Base-by-base conservation (phyloP, 2,888 invertebrate genomes). In the Vesta saturnalis region DNA sequence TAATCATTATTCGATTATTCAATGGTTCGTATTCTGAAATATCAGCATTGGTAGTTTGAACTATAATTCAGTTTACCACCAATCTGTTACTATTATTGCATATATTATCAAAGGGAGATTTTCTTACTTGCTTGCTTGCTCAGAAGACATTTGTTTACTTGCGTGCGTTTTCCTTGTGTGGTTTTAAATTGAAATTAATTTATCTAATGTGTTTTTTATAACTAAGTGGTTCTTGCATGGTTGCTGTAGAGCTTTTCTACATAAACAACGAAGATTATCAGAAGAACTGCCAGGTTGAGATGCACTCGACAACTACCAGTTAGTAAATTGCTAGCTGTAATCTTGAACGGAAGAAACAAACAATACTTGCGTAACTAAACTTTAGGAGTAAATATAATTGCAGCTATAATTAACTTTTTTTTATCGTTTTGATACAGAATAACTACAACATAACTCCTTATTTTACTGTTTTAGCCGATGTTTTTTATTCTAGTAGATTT, bases 351-450 rank as follows among this genome's bases (percentile, higher is more conserved):
- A 72, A 71, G 72, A 74, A 74, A 78, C 77, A 78, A n/a, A n/a
- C 77, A 78, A 78, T 77, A 75, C 74, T 74, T 18, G 74, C 77
- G 77, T 78, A 76, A 77, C 69, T 78, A 77, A 78, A 77, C 78
- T 73, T 72, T 5, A 30, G 43, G 47, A 43, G 30, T 39, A 58
- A 47, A 59, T 52, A 61, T 52, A 22, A 60, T 64, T 58, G 23
- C 23, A 15, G 22, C 18, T 3, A 43, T 58, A 39, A 58, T 58
- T 58, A 43, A 39, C n/a, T 55, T 55, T 55, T n/a, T 12, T 47
- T 47, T 16, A 15, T 16, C 16, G 47, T 15, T 47, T 14, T 47
- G 14, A 8, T 2, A 43, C n/a, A 15, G 3, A 22, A 22, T 1
- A 22, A 23, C n/a, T n/a, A n/a, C n/a, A n/a, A n/a, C n/a, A n/a